Percentiles rank a stretch among this genome's conserved stretches.
Evolutionary conservation across 2,113 vertebrate species (phyloP).

Genomic region (Nyctereutes procyonoides): DNA sequence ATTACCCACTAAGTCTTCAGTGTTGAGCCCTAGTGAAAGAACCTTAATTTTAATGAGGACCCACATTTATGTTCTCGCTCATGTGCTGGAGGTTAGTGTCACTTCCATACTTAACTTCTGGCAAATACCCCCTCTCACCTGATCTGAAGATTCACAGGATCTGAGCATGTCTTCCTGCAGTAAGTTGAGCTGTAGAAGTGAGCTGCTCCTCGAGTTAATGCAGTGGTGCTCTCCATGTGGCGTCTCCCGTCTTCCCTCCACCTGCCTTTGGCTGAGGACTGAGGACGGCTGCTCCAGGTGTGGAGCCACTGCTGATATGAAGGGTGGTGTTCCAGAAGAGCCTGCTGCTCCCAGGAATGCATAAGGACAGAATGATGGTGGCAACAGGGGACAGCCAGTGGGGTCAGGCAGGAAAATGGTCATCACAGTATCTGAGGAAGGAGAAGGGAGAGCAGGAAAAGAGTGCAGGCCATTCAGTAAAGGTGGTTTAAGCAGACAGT

Average conservation of each 20-base stretch:
- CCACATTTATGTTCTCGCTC: not conserved
- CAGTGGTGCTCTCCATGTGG: conserved; percentile 16
- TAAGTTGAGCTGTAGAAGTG: conserved; percentile 92
- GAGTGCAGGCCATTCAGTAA: conserved; percentile 55
- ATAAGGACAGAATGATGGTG: conserved; percentile 69
- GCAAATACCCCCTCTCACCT: not conserved
- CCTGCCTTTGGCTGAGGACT: conserved; percentile 34
- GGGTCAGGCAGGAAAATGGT: conserved; percentile 88
- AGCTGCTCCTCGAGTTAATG: conserved; percentile 91
- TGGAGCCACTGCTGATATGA: not conserved
- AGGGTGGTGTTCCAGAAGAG: not conserved
- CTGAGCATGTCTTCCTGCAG: conserved; percentile 91
- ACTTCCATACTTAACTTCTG: conserved; percentile 79
- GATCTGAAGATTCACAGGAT: conserved; percentile 78
- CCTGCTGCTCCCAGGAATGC: not conserved
- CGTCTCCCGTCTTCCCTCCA: conserved; percentile 69
- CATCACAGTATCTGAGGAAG: conserved; percentile 85
- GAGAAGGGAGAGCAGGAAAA: conserved; percentile 73
- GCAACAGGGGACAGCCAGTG: conserved; percentile 81
- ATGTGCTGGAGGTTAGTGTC: not conserved
- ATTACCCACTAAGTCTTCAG: fast-evolving
- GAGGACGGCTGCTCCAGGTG: conserved; percentile 46
- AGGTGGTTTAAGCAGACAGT: not conserved
- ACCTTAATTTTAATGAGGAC: not conserved
- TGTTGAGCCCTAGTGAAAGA: not conserved